Percentiles rank a stretch among this genome's conserved stretches.
These are phyloP conservation scores for Hippocampus barbouri DNA, from an alignment of 2,113 vertebrate species.

Conservation along the genomic window DNA sequence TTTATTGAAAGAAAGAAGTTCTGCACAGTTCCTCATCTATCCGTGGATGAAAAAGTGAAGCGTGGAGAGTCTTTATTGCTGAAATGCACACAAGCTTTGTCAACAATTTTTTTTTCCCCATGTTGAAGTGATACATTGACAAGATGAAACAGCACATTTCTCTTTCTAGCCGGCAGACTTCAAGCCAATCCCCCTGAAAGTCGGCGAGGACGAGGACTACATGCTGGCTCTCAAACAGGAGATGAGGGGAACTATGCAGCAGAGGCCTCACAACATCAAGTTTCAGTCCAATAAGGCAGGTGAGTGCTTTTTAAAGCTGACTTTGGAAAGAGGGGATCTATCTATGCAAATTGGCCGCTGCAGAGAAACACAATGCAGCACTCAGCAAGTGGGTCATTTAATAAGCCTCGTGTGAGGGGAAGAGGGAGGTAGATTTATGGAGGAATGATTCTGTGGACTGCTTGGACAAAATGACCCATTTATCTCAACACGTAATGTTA, in stretches of 20 bases:
- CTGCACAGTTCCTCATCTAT: too few relatives aligned
- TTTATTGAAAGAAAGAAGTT: too few relatives aligned
- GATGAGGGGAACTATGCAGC: constrained; percentile 79
- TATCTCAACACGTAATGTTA: too few relatives aligned
- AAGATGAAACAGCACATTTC: not conserved
- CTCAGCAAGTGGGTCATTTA: constrained; percentile 45
- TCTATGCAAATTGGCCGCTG: constrained; percentile 5
- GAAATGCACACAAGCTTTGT: too few relatives aligned
- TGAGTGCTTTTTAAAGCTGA: constrained; percentile 51
- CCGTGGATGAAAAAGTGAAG: too few relatives aligned
- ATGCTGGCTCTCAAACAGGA: constrained; percentile 89
- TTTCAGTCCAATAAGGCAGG: constrained; percentile 66
- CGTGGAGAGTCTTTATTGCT: too few relatives aligned
- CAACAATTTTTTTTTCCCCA: too few relatives aligned
- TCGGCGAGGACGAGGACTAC: constrained; percentile 82
- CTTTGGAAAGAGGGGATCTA: constrained; percentile 2
- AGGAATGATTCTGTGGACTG: constrained; percentile 14
- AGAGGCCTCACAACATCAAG: constrained; percentile 78
- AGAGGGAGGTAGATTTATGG: constrained; percentile 10
- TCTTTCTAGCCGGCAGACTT: constrained; percentile 68
- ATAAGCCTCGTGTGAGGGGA: constrained; percentile 25
- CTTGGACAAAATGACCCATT: too few relatives aligned
- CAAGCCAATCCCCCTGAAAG: constrained; percentile 83
- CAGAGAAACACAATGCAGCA: constrained; percentile 42
- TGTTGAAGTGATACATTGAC: too few relatives aligned